A percentile compares a stretch with the other conserved stretches of the same genome.
Conservation (phyloP, 53 echinoderm and acorn worm genomes). For the Echinarachnius parma region DNA sequence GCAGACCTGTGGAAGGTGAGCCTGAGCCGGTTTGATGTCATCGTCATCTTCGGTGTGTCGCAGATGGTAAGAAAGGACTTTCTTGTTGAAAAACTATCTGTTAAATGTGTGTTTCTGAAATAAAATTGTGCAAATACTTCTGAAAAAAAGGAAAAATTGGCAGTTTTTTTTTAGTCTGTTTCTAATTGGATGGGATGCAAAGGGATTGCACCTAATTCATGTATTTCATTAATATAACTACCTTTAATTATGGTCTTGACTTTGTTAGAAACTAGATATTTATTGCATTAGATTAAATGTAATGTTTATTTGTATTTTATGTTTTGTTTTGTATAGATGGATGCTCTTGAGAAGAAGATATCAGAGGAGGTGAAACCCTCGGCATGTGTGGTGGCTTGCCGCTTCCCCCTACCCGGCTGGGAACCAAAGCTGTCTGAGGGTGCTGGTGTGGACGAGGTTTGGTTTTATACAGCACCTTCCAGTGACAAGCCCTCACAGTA, state of each 20-base stretch:
- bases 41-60: constrained; percentile 87
- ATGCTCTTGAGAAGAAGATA: constrained; percentile 65
- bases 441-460: constrained; percentile 77
- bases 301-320: no score
- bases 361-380: constrained; percentile 54
- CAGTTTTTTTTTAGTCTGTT: no score
- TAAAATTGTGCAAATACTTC: no score
- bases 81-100: no score
- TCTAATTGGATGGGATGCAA: no score
- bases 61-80: constrained; percentile 77
- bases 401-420: constrained; percentile 74
- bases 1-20: constrained; percentile 79
- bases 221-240: no score
- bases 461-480: constrained; percentile 50
- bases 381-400: constrained; percentile 67
- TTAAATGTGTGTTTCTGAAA: no score
- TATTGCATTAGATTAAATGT: no score
- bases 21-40: constrained; percentile 58
- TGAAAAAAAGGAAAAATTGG: no score
- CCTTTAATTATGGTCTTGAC: no score
- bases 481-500: not conserved
- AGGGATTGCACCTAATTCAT: no score
- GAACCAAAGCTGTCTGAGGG: constrained; percentile 53
- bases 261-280: no score
- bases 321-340: constrained; percentile 80